Conservation (phyloP, 2,888 invertebrate genomes). For the Synanthedon vespiformis region DNA sequence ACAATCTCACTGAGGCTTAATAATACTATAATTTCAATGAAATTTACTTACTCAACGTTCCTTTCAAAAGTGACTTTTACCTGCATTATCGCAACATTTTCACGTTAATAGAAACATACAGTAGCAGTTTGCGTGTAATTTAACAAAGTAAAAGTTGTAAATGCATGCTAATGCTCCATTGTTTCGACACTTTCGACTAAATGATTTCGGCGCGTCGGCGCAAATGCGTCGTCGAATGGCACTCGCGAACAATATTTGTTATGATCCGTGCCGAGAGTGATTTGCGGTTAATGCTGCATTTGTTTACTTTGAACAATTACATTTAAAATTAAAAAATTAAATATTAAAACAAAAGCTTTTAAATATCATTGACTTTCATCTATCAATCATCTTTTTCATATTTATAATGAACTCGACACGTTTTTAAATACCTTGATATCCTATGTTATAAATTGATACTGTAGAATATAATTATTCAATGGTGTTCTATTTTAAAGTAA, state of each 20-base stretch:
- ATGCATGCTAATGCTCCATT: conserved; percentile 46
- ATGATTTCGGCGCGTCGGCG: conserved; percentile 29
- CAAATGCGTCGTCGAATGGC: conserved; percentile 19
- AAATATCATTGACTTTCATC: too few relatives aligned
- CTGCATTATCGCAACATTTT: neutral
- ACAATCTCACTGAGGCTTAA: too few relatives aligned
- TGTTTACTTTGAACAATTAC: neutral
- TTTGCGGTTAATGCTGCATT: neutral
- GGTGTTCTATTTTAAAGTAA: too few relatives aligned
- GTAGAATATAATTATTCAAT: too few relatives aligned
- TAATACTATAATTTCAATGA: too few relatives aligned
- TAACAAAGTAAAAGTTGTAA: conserved; percentile 44
- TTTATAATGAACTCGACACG: too few relatives aligned
- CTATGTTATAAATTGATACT: too few relatives aligned
- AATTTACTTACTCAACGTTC: conserved; percentile 25
- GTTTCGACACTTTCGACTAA: conserved; percentile 31
- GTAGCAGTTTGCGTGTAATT: conserved; percentile 28
- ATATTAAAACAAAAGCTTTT: too few relatives aligned
- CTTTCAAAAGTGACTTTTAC: conserved; percentile 14
- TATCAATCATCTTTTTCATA: too few relatives aligned
- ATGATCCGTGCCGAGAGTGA: conserved; percentile 1
- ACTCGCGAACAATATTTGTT: conserved; percentile 11
- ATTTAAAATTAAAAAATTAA: neutral
- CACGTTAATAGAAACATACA: conserved; percentile 14
- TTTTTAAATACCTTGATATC: too few relatives aligned